Base-by-base conservation (phyloP, 2,113 vertebrate species). In the Cyprinus carpio region DNA sequence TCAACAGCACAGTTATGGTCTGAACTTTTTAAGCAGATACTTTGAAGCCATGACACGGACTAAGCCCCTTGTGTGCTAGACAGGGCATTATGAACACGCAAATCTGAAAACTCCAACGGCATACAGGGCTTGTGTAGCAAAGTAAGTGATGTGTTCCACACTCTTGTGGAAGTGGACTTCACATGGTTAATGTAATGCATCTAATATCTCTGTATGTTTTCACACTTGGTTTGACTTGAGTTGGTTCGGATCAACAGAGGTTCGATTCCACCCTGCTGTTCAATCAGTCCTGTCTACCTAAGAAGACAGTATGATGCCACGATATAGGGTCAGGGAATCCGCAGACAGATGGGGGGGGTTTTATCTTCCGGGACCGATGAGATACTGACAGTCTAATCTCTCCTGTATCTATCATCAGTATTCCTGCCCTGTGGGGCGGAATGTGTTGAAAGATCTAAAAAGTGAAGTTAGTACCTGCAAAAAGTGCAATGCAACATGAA, bases 401-500 rank as follows among this genome's bases (percentile, higher is more conserved):
- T 65, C 25, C 60, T n/a, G n/a, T n/a, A 49, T 9, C 58, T 65
- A 25, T 67, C 60, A 65, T 13, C 34, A 20, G 29, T 78, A 23
- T 31, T 25, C 31, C 7, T 62, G 23, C 76, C 23, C 77, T 64
- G 75, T n/a, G 46, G 29, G 29, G 43, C n/a, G n/a, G n/a, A n/a
- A n/a, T n/a, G n/a, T n/a, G n/a, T n/a, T n/a, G n/a, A n/a, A n/a
- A n/a, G n/a, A n/a, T n/a, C n/a, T n/a, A n/a, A n/a, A n/a, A n/a
- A n/a, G n/a, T n/a, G n/a, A n/a, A n/a, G 82, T 92, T 96, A n/a
- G 92, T 96, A 99, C 98, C 97, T 99, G 98, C 92, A 99, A 95
- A n/a, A 89, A 99, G 95, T 75, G 98, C 97, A 92, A 99, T 99
- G 94, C n/a, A 99, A 99, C 90, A 99, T 97, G 89, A 99, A 99